Conservation (phyloP, 2,888 invertebrate genomes). For the Caenorhabditis japonica region DNA sequence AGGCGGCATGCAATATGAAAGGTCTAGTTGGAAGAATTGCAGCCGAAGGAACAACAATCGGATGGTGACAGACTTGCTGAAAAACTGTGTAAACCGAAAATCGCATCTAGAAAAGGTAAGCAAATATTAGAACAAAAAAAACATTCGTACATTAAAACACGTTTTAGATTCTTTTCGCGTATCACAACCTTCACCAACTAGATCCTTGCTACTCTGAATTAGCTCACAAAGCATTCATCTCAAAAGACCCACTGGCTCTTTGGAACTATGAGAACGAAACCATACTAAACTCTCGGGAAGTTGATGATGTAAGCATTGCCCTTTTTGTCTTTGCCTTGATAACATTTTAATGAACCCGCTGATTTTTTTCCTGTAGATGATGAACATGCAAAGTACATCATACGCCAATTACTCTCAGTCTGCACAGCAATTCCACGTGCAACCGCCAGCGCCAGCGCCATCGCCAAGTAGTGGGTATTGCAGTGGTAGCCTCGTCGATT, state of each 20-base stretch:
- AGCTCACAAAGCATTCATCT: background rate
- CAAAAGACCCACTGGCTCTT: conserved; percentile 9
- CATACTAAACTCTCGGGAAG: conserved; percentile 4
- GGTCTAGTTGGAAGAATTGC: too few species aligned
- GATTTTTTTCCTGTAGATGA: conserved; percentile 1
- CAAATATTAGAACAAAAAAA: background rate
- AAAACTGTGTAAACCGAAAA: background rate
- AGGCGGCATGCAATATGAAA: too few species aligned
- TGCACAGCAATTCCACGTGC: background rate
- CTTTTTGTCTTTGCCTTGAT: background rate
- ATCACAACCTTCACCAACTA: conserved; percentile 16
- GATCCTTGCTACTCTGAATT: background rate
- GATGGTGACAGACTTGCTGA: too few species aligned
- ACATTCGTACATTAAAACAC: background rate
- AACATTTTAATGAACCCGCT: background rate
- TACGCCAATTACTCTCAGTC: background rate
- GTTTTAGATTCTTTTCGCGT: conserved; percentile 16
- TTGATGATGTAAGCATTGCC: conserved; percentile 8
- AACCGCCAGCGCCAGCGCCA: background rate
- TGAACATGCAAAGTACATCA: background rate
- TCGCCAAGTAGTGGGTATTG: background rate
- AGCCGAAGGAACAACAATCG: too few species aligned
- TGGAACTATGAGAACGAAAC: conserved; percentile 35
- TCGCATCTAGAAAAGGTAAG: conserved; percentile 11
- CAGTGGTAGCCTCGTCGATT: conserved; percentile 8